Evolutionary conservation across 2,888 invertebrate species (phyloP).

Genomic region (Sipha maydis): DNA sequence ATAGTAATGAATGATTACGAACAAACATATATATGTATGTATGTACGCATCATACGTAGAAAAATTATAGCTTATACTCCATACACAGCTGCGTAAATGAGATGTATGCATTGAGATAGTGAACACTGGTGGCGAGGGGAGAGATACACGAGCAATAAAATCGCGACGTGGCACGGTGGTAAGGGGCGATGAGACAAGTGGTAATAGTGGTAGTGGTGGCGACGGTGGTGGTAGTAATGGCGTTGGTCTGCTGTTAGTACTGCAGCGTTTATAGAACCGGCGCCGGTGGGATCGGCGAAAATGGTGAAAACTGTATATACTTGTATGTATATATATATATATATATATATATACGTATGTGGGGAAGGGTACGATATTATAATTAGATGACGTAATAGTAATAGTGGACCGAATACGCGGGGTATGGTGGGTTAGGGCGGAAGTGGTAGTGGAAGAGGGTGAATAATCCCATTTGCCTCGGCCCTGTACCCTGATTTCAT

Average conservation of each 20-base stretch:
- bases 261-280: slow-evolving; percentile 35
- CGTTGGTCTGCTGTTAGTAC: slow-evolving; percentile 1
- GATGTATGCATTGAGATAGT: slow-evolving; percentile 17
- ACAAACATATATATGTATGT: not conserved
- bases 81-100: slow-evolving; percentile 28
- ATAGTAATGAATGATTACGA: not conserved
- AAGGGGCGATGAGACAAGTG: slow-evolving; percentile 43
- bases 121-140: not conserved
- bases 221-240: slow-evolving; percentile 26
- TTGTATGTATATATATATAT: no score
- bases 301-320: slow-evolving; percentile 41
- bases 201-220: slow-evolving; percentile 38
- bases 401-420: slow-evolving; percentile 45
- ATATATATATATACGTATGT: slow-evolving; percentile 3
- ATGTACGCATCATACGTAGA: not conserved
- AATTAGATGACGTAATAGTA: slow-evolving; percentile 61
- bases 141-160: slow-evolving; percentile 43
- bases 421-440: not conserved
- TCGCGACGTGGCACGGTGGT: slow-evolving; percentile 59
- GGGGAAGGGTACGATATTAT: slow-evolving; percentile 51
- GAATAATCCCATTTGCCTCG: slow-evolving; percentile 69
- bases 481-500: slow-evolving; percentile 54
- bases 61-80: slow-evolving; percentile 40
- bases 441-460: slow-evolving; percentile 34
- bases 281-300: slow-evolving; percentile 34